Evolutionary conservation across 2,888 invertebrate genomes (phyloP), one percentile per base, ranked within the genome.

Genomic region (Andrena chrysosceles): DNA sequence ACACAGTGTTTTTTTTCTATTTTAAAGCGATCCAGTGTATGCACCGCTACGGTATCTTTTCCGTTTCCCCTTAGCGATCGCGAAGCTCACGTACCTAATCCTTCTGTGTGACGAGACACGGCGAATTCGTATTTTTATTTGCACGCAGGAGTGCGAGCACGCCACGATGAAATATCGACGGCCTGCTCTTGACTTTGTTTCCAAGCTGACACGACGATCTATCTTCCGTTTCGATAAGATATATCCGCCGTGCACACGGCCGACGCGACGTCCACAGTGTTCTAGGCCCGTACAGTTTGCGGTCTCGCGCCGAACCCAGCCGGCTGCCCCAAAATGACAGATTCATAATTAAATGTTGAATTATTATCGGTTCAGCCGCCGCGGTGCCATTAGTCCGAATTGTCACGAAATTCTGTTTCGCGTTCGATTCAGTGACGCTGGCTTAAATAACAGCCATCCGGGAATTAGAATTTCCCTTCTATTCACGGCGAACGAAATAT

Each of bases 321-420:
- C 49, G 31, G 8, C 54, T 48, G 33, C 60, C 60, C 7, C 35
- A 26, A 70, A 70, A 76, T 69, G 81, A 77, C 81, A 73, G 81
- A 66, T 63, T 74, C 73, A 74, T 74, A 77, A 82, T 82, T 82
- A 77, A 83, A 82, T 62, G 77, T 63, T 64, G 78, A 83, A 84
- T 83, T 82, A 78, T 77, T 77, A 67, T 84, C 73, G 83, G 54
- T 16, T 56, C 66, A 26, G 54, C 23, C 66, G 62, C 10, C 33
- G 33, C 48, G 56, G 33, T 54, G 60, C 54, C 59, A 78, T 83
- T 77, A 84, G 68, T 29, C 48, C 67, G 73, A 20, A 71, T 82
- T 82, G 70, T 74, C 71, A 10, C 56, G 63, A 31, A 70, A 82
- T 73, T 63, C 56, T 52, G 66, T 31, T 48, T 35, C 59, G 49